Evolutionary conservation across 2,888 invertebrate species (phyloP).

Genomic region (Lasioglossum morio): DNA sequence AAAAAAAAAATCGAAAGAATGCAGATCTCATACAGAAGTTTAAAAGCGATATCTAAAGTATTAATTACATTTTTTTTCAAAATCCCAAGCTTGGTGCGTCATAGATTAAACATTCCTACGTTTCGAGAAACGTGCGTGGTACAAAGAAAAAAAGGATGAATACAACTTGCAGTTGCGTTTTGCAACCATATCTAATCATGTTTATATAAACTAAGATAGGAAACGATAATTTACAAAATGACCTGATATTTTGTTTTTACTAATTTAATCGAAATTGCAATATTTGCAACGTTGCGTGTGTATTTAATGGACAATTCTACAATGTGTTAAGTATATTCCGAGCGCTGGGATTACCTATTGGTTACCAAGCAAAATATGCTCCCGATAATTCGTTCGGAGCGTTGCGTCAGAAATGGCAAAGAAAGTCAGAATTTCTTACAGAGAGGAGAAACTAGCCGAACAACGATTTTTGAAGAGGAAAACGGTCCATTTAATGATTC

Average conservation of each 20-base stretch:
- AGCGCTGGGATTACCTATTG: not conserved
- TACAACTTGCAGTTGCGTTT: not conserved
- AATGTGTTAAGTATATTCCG: not conserved
- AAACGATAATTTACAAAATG: not conserved
- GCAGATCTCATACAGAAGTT: too few species aligned
- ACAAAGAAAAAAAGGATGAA: not conserved
- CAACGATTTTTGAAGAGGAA: not conserved
- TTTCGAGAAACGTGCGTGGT: too few species aligned
- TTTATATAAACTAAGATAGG: not conserved
- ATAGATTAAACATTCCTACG: too few species aligned
- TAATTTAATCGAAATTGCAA: not conserved
- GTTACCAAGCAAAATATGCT: not conserved
- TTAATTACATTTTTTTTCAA: too few species aligned
- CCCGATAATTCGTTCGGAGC: not conserved
- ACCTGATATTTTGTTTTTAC: not conserved
- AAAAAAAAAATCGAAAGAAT: too few species aligned
- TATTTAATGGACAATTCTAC: not conserved
- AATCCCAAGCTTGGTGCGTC: too few species aligned
- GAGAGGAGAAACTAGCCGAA: conserved; percentile 6
- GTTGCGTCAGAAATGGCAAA: conserved; percentile 6
- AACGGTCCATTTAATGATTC: not conserved
- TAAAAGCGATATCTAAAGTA: too few species aligned
- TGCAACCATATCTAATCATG: not conserved
- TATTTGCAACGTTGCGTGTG: not conserved
- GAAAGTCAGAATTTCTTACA: conserved; percentile 5